Base-by-base conservation (phyloP, 2,113 vertebrate genomes). In the Eonycteris spelaea region DNA sequence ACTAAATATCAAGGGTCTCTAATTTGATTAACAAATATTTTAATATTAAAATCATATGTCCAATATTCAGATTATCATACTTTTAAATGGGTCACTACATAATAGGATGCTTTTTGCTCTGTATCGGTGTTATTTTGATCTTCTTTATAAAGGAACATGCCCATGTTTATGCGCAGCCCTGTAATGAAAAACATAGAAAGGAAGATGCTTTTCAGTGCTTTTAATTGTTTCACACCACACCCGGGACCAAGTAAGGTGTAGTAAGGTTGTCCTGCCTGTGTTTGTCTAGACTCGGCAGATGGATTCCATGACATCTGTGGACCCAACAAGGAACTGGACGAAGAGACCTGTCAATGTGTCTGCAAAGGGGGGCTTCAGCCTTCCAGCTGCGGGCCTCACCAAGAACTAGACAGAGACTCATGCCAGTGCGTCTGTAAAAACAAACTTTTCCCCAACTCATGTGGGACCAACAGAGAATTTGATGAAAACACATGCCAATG, bases 331-430 rank as follows among this genome's bases (percentile, higher is more conserved):
- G 99, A 99, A 92, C 98, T 99, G 94, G 99, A 99, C 73, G 98
- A 99, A 96, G 99, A 99, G 93, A 99, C 99, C 3, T 99, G 99
- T 84, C 99, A 99, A 48, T 99, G 99, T 63, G 98, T 99, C 57
- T 99, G 99, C 97, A 99, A 71, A 95, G 99, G 97, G 10, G 98
- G 97, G 0, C 74, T 98, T 84, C 95, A 55, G 28, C 98, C 97
- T 71, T 98, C 98, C 3, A 98, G 98, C 98, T 99, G 99, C 24
- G 99, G 99, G 24, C 98, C 99, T 13, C 98, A 99, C 97, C 99
- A 97, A 75, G 99, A 99, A 94, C 96, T 99, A 2, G 99, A 99
- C 97, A 99, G 97, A 82, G 98, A 98, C 65, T 99, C 99, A 0
- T 99, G 99, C 96, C 99, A 99, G 95, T 99, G 99, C 77, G 96